Evolutionary conservation across 2,113 vertebrate species (phyloP).

Genomic region (Hemicordylus capensis): DNA sequence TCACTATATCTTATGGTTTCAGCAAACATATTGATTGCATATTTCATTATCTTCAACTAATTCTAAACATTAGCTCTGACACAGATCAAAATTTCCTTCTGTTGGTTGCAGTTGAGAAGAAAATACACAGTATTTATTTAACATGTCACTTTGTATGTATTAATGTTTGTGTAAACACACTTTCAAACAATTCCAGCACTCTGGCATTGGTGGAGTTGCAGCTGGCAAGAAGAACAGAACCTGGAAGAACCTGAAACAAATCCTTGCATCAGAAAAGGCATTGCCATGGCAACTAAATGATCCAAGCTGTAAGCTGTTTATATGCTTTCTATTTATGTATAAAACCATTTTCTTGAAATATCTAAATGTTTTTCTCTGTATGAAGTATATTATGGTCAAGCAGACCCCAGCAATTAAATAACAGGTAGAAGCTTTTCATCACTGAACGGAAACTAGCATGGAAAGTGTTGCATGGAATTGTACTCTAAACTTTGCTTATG

Average conservation of each 20-base stretch:
- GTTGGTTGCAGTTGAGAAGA: not conserved
- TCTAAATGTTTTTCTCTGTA: constrained; percentile 33
- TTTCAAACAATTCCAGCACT: constrained; percentile 83
- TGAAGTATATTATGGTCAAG: constrained; percentile 23
- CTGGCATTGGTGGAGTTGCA: constrained; percentile 93
- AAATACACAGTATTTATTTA: not conserved
- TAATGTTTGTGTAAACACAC: not conserved
- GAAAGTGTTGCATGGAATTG: constrained; percentile 1
- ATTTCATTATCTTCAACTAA: constrained; percentile 63
- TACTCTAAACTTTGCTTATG: not conserved
- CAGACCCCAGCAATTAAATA: not conserved
- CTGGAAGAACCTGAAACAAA: constrained; percentile 99
- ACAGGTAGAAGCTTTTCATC: accelerated
- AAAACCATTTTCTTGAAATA: constrained; percentile 63
- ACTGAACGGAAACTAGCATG: not conserved
- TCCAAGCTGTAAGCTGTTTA: constrained; percentile 89
- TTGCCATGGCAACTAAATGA: constrained; percentile 94
- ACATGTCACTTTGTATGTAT: not conserved
- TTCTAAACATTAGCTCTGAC: constrained; percentile 40
- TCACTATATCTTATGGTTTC: constrained; percentile 49
- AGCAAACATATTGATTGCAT: constrained; percentile 54
- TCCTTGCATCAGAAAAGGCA: constrained; percentile 92
- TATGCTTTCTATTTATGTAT: constrained; percentile 62
- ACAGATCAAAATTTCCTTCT: constrained; percentile 28
- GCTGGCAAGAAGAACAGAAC: constrained; percentile 98